These are phyloP conservation scores for Ardeotis arabs DNA, from an alignment of 2,113 vertebrate species.

Conservation along the genomic window DNA sequence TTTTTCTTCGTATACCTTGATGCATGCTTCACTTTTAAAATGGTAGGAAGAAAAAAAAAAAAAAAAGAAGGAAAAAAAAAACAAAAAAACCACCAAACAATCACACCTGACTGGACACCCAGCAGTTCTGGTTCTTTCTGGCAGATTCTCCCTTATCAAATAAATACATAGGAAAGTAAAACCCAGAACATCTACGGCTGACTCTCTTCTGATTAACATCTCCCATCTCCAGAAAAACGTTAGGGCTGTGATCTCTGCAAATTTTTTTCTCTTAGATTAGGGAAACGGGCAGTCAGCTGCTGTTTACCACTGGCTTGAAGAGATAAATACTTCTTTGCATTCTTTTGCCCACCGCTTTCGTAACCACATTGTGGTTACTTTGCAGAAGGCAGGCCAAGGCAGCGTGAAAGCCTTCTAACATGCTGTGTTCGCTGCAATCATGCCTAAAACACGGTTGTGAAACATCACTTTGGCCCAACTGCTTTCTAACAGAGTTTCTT, in stretches of 20 bases:
- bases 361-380: neutral
- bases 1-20: neutral
- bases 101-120: neutral
- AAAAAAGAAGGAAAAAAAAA: no score
- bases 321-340: neutral
- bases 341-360: neutral
- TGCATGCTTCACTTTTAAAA: neutral
- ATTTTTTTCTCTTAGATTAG: neutral
- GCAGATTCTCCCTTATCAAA: neutral
- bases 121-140: neutral
- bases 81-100: no score
- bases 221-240: neutral
- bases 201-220: neutral
- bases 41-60: neutral
- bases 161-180: neutral
- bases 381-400: neutral
- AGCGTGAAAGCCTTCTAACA: neutral
- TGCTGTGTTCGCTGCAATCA: neutral
- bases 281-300: neutral
- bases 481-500: neutral
- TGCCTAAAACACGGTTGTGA: neutral
- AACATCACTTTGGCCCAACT: neutral
- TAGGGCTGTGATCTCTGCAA: neutral
- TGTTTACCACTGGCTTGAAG: neutral
- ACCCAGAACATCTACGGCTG: neutral